Percentiles rank a stretch among this genome's conserved stretches.
phyloP scores from a whole-genome alignment of 1,140 invertebrate species.

The Panagrolaimus sp. region DNA sequence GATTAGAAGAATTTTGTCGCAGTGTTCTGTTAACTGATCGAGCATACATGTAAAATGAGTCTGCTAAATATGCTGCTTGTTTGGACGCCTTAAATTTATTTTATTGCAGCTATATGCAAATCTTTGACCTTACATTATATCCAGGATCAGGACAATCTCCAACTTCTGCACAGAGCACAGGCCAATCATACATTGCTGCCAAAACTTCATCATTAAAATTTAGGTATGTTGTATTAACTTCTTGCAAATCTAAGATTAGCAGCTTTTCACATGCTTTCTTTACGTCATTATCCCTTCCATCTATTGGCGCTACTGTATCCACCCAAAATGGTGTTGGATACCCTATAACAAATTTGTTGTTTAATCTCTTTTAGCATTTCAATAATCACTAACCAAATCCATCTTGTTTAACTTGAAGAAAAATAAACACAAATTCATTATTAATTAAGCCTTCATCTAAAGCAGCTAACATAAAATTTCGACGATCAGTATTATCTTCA shows the following conservation, averaged over 20 bases:
- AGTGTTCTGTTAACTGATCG: background rate
- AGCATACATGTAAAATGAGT: constrained; percentile 11
- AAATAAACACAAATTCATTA: constrained; percentile 21
- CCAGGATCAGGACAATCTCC: background rate
- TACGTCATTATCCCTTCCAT: background rate
- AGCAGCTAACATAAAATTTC: constrained; percentile 21
- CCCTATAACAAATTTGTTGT: background rate
- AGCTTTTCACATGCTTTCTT: constrained; percentile 15
- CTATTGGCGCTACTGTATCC: background rate
- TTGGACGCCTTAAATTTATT: background rate
- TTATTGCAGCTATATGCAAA: background rate
- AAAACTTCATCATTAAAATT: background rate
- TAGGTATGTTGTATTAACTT: background rate
- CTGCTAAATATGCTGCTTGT: constrained; percentile 3
- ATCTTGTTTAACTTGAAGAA: constrained; percentile 14
- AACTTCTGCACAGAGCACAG: background rate
- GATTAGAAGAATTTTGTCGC: background rate
- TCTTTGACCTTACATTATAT: background rate
- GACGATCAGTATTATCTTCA: constrained; percentile 7
- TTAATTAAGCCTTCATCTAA: constrained; percentile 1
- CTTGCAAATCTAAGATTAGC: background rate
- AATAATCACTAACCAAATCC: constrained; percentile 15
- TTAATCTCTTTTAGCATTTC: background rate
- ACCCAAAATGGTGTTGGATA: constrained; percentile 19
- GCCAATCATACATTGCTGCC: constrained; percentile 5